A percentile compares a stretch with the other conserved stretches of the same genome.
phyloP scores from a whole-genome alignment of 2,888 invertebrate species.

The Rotaria magnacalcarata region DNA sequence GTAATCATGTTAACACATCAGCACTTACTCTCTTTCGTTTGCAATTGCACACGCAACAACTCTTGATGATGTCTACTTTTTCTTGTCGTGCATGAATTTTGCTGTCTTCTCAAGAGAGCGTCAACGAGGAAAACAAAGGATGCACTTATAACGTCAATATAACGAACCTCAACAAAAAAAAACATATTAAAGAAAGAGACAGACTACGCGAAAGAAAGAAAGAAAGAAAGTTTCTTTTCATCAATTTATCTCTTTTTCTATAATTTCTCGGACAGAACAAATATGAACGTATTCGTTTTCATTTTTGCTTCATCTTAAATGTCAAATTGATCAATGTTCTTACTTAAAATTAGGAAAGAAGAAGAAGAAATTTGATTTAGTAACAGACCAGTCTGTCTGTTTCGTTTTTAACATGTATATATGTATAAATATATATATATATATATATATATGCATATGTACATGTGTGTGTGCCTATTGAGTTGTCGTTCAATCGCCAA shows the following conservation, averaged over 20 bases:
- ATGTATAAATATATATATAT: neutral
- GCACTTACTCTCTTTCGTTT: slow-evolving; percentile 21
- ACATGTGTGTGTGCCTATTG: neutral
- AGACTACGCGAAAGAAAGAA: neutral
- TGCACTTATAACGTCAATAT: slow-evolving; percentile 2
- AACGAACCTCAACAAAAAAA: neutral
- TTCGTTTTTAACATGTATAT: neutral
- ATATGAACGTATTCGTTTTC: neutral
- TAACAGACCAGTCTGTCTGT: neutral
- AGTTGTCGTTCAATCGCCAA: slow-evolving; percentile 35
- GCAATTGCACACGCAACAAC: neutral
- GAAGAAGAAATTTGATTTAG: slow-evolving; percentile 8
- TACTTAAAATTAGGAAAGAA: neutral
- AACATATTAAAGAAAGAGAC: neutral
- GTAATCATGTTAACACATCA: slow-evolving; percentile 26
- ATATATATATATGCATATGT: neutral
- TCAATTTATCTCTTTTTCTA: neutral
- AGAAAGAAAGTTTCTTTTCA: neutral
- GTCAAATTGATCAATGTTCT: slow-evolving; percentile 15
- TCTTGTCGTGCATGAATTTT: slow-evolving; percentile 10
- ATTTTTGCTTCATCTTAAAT: slow-evolving; percentile 6
- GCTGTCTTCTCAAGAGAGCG: neutral
- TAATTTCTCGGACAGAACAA: neutral
- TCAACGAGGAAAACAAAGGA: neutral
- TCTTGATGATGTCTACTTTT: slow-evolving; percentile 3